These are phyloP conservation scores for Theodoxus fluviatilis DNA, from an alignment of 2,888 invertebrate species.

Conservation along the genomic window DNA sequence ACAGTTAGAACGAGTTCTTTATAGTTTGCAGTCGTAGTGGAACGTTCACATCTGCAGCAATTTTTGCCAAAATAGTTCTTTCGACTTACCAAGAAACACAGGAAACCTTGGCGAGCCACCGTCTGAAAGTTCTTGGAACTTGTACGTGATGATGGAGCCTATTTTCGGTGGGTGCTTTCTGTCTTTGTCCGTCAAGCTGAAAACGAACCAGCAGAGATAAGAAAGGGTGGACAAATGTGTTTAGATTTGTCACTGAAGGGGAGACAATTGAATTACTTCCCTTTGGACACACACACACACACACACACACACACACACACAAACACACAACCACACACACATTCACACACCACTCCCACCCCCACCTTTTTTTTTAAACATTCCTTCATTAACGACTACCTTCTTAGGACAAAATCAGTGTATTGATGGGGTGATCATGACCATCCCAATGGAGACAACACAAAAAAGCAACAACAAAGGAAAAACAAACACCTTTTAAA, in stretches of 20 bases:
- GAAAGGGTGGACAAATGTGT: background rate
- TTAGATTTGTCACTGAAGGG: background rate
- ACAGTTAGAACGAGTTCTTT: background rate
- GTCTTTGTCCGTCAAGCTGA: constrained; percentile 54
- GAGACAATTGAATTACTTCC: background rate
- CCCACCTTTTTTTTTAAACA: too few relatives aligned
- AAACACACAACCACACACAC: background rate
- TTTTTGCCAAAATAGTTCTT: background rate
- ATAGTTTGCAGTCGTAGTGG: background rate
- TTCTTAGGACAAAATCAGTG: too few relatives aligned
- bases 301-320: background rate
- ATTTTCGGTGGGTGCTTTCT: constrained; percentile 58
- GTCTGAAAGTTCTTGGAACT: constrained; percentile 61
- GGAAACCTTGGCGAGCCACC: constrained; percentile 60
- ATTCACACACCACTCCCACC: too few relatives aligned
- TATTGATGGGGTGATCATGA: too few relatives aligned
- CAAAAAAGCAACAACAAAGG: too few relatives aligned
- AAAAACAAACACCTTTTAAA: background rate
- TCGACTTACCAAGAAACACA: constrained; percentile 48
- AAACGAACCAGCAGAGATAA: constrained; percentile 26
- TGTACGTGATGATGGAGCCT: constrained; percentile 61
- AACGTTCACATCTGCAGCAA: background rate
- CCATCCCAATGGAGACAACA: too few relatives aligned
- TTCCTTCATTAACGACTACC: too few relatives aligned
- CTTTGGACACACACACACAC: constrained; percentile 3